Evolutionary conservation across 2,888 invertebrate species (phyloP), one percentile per base, ranked within the genome.

Genomic region (Rhagophthalmus giganteus): DNA sequence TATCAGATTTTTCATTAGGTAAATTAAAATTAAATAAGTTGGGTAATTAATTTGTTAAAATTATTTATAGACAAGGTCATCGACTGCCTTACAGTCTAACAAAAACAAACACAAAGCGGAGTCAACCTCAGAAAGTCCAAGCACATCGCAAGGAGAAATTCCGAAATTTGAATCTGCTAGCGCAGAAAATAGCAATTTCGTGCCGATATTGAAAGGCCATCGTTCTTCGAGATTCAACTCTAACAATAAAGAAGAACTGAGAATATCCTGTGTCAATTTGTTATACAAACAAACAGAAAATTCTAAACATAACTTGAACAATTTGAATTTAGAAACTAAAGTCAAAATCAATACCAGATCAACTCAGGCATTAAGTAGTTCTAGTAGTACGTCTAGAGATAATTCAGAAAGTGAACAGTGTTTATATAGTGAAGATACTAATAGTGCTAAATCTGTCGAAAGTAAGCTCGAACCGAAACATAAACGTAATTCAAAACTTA

Each of bases 121-220:
- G 14, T 14, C 15, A 25, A 14, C 50, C 14, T 42, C 47, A 37
- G 62, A 57, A 42, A 55, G 54, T 30, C 50, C 39, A 30, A 45
- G 54, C 11, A 47, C 54, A 11, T 59, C 64, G 15, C 61, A 65
- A 45, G 59, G 59, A 44, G 61, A 63, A 50, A 49, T 61, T 37
- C 20, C 55, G 7, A 52, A 54, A n/a, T 58, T 61, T 10, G 54
- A 55, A 15, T 45, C 61, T 16, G 28, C 54, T n/a, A 48, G 4
- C 7, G 59, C 28, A 62, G 59, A 41, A 52, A 58, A 57, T 33
- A 31, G 25, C 49, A 51, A 49, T 52, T 50, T 53, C 27, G 51
- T 54, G 31, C 54, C 54, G 15, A 26, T 50, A 35, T 26, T 42
- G 15, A 54, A 46, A 24, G 28, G 31, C n/a, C 47, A 38, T 25